Evolutionary conservation across 2,888 invertebrate species (phyloP).

Genomic region (Dryobotodes eremita): DNA sequence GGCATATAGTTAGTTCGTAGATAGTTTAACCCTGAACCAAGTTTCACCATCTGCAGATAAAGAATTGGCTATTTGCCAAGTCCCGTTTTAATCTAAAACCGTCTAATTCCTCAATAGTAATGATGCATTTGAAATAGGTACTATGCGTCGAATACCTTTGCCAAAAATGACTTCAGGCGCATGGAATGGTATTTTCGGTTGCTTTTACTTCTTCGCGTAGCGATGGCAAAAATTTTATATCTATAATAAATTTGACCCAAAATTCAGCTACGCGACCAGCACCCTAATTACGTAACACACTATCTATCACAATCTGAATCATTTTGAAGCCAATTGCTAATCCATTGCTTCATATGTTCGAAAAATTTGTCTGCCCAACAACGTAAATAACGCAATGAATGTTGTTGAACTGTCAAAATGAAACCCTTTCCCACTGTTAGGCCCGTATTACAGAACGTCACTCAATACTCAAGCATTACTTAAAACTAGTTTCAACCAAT

Average conservation of each 20-base stretch:
- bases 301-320: too few species aligned
- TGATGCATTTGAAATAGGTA: slow-evolving; percentile 5
- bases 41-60: background rate
- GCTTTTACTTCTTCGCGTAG: background rate
- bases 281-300: too few species aligned
- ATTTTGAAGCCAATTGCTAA: too few species aligned
- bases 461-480: too few species aligned
- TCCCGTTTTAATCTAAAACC: slow-evolving; percentile 10
- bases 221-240: background rate
- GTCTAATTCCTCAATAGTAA: slow-evolving; percentile 15
- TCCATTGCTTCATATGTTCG: too few species aligned
- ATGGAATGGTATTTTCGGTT: background rate
- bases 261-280: background rate
- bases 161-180: background rate
- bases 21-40: slow-evolving; percentile 11
- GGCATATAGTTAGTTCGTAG: background rate
- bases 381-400: too few species aligned
- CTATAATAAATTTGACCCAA: background rate
- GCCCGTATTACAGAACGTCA: too few species aligned
- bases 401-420: too few species aligned
- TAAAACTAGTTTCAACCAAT: too few species aligned
- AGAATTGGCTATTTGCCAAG: slow-evolving; percentile 8
- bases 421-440: too few species aligned
- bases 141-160: background rate
- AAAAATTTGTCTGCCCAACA: too few species aligned